Conservation (phyloP, 2,888 invertebrate genomes). For the Callyntrura guangdongensis region DNA sequence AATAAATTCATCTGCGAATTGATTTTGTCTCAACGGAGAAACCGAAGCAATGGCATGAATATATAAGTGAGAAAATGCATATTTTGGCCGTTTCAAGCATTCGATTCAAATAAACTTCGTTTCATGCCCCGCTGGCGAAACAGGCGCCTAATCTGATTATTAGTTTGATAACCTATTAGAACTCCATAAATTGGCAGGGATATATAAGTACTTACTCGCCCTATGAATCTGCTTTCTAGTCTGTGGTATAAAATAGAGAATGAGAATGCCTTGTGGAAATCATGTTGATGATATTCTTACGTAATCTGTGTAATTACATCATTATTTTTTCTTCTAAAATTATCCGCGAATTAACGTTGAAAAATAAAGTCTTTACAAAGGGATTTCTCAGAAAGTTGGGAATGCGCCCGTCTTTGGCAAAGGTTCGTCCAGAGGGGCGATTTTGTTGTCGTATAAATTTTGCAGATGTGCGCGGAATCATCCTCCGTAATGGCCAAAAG, state of each 20-base stretch:
- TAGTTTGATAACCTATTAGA: slow-evolving; percentile 3
- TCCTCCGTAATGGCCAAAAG: slow-evolving; percentile 57
- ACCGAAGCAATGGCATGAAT: too few relatives aligned
- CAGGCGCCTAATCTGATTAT: neutral
- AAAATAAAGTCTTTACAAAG: slow-evolving; percentile 16
- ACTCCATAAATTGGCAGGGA: too few relatives aligned
- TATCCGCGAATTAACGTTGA: slow-evolving; percentile 23
- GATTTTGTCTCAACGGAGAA: neutral
- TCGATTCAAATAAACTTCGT: neutral
- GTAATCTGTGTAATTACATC: slow-evolving; percentile 43
- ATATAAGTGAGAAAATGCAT: neutral
- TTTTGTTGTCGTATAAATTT: slow-evolving; percentile 68
- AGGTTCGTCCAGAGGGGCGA: slow-evolving; percentile 37
- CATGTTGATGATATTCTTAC: slow-evolving; percentile 32
- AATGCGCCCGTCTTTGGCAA: slow-evolving; percentile 1
- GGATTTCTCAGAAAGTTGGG: neutral
- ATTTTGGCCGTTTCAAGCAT: neutral
- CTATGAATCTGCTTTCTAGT: too few relatives aligned
- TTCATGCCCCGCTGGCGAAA: neutral
- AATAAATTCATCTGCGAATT: slow-evolving; percentile 41
- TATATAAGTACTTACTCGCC: too few relatives aligned
- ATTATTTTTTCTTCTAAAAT: slow-evolving; percentile 36
- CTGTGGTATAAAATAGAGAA: neutral
- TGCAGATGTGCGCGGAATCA: slow-evolving; percentile 61
- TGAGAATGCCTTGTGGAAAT: neutral